Percentiles rank a stretch among this genome's conserved stretches.
Evolutionary conservation across 2,797 vertebrate genomes (phyloP).

Genomic region (Avahi laniger): DNA sequence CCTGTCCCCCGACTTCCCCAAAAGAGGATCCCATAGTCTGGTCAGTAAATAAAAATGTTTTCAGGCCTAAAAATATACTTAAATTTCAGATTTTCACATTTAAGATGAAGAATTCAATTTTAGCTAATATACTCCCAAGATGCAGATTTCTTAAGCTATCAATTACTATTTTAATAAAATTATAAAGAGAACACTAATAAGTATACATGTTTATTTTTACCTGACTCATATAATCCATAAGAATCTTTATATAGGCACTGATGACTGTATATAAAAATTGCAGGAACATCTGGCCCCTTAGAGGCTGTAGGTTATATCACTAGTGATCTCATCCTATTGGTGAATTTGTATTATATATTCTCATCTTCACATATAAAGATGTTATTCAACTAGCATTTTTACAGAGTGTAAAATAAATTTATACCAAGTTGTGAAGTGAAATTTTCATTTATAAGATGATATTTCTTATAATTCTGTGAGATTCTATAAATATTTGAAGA

Average conservation of each 20-base stretch:
- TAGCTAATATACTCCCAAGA: neutral
- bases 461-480: slow-evolving; percentile 6
- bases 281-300: neutral
- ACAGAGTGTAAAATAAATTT: slow-evolving; percentile 7
- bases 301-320: neutral
- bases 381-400: slow-evolving; percentile 1
- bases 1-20: neutral
- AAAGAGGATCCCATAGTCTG: neutral
- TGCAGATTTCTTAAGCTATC: neutral
- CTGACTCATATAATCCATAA: neutral
- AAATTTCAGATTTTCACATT: slow-evolving; percentile 18
- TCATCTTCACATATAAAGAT: slow-evolving; percentile 34
- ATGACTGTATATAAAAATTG: neutral
- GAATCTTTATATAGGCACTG: neutral
- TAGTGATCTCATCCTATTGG: neutral
- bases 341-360: neutral
- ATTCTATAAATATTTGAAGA: slow-evolving; percentile 13
- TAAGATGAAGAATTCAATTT: slow-evolving; percentile 22
- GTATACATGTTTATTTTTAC: neutral
- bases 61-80: slow-evolving; percentile 39
- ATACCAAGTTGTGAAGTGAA: neutral
- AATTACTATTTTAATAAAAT: neutral
- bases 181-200: slow-evolving; percentile 2
- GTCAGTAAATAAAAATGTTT: slow-evolving; percentile 3
- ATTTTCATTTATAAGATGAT: neutral